These are phyloP conservation scores for Trichomalopsis sarcophagae DNA, from an alignment of 1,140 invertebrate genomes.

Conservation along the genomic window DNA sequence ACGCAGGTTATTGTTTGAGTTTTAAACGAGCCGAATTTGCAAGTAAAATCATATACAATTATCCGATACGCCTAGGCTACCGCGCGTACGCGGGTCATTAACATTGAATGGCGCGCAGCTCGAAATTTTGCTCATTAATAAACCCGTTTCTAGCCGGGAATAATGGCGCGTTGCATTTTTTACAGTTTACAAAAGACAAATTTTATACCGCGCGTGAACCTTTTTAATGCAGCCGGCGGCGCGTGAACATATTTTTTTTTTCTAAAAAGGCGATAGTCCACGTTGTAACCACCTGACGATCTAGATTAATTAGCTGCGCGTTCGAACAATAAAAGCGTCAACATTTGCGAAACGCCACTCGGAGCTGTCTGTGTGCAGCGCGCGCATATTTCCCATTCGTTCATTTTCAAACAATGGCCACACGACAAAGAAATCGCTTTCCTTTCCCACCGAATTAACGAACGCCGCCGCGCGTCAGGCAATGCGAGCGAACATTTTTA, in stretches of 20 bases:
- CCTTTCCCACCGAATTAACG: slow-evolving; percentile 34
- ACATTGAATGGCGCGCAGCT: slow-evolving; percentile 27
- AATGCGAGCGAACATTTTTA: not conserved
- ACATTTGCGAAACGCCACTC: not conserved
- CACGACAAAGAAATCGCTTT: slow-evolving; percentile 40
- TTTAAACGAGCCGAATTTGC: slow-evolving; percentile 2
- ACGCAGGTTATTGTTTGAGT: slow-evolving; percentile 13
- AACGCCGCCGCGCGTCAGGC: not conserved
- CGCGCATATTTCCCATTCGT: slow-evolving; percentile 30
- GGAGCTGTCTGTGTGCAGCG: not conserved
- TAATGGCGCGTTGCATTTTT: too few relatives aligned
- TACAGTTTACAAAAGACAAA: too few relatives aligned
- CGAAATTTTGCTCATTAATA: slow-evolving; percentile 8
- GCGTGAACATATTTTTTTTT: too few relatives aligned
- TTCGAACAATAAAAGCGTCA: not conserved
- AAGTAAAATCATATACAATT: slow-evolving; percentile 23
- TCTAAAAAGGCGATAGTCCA: too few relatives aligned
- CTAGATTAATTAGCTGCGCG: too few relatives aligned
- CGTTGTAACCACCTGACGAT: too few relatives aligned
- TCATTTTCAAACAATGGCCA: slow-evolving; percentile 20
- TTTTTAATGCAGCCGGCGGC: too few relatives aligned
- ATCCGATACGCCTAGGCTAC: not conserved
- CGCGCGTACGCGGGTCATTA: not conserved
- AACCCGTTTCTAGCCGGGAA: not conserved
- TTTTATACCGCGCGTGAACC: too few relatives aligned